phyloP scores from a whole-genome alignment of 2,797 vertebrate species.

The Silurus lanzhouensis region DNA sequence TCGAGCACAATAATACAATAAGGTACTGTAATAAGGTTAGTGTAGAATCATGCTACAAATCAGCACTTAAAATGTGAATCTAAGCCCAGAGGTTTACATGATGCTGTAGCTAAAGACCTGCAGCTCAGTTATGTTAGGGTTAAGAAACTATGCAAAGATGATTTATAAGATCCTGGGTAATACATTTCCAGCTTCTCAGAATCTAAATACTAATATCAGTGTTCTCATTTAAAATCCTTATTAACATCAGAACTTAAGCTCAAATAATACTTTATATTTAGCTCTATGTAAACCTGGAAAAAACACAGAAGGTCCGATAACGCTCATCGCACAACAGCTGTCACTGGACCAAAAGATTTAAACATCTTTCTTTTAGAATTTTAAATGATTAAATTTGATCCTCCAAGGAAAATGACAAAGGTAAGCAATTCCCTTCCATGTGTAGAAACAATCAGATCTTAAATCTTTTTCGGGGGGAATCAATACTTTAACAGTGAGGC shows the following conservation, averaged over 20 bases:
- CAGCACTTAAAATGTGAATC: constrained; percentile 19
- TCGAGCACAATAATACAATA: constrained; percentile 4
- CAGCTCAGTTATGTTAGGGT: constrained; percentile 6
- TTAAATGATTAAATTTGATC: constrained; percentile 34
- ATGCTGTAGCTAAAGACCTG: constrained; percentile 10
- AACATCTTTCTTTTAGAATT: constrained; percentile 19
- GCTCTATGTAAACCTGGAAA: background rate
- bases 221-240: constrained; percentile 11
- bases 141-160: background rate
- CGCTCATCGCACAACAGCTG: constrained; percentile 16
- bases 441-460: constrained; percentile 30
- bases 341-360: constrained; percentile 6
- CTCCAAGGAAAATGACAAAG: background rate
- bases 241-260: constrained; percentile 20
- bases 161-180: background rate
- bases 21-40: background rate
- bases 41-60: constrained; percentile 25
- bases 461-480: constrained; percentile 1
- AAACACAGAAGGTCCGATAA: constrained; percentile 1
- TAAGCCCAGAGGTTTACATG: constrained; percentile 14
- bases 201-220: constrained; percentile 5
- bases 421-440: constrained; percentile 12
- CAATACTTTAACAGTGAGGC: constrained; percentile 31
- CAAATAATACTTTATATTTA: background rate
- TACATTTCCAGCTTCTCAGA: constrained; percentile 16